phyloP scores from a whole-genome alignment of 2,797 vertebrate genomes.

The Brachymystax lenok region DNA sequence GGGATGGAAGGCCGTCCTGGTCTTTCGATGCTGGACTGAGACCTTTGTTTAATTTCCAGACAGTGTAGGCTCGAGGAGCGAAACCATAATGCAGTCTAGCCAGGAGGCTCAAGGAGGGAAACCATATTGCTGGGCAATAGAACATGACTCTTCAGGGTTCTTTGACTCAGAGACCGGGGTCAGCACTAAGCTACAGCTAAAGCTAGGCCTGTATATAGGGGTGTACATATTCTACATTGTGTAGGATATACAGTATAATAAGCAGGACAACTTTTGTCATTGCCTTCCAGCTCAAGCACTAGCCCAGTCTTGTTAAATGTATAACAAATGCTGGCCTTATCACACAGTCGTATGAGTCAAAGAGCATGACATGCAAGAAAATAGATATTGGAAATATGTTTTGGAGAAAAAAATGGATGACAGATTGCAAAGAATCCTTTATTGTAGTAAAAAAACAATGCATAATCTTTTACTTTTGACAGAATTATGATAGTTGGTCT shows the following conservation, averaged over 20 bases:
- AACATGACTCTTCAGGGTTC: constrained; percentile 45
- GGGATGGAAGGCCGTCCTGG: constrained; percentile 65
- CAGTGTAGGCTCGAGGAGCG: constrained; percentile 64
- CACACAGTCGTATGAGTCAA: background rate
- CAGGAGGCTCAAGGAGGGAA: constrained; percentile 59
- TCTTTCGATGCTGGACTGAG: constrained; percentile 63
- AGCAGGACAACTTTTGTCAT: background rate
- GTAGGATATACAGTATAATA: background rate
- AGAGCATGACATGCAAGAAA: background rate
- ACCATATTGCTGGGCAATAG: constrained; percentile 31
- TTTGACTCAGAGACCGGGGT: background rate
- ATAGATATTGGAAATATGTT: background rate
- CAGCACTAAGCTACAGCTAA: constrained; percentile 30
- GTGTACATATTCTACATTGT: constrained; percentile 4
- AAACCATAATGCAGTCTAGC: constrained; percentile 20
- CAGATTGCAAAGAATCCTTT: background rate
- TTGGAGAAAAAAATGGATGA: background rate
- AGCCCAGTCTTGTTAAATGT: background rate
- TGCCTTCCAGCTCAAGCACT: background rate
- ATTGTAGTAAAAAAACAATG: background rate
- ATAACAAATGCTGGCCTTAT: background rate
- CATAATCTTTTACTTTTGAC: background rate
- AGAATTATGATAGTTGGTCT: constrained; percentile 14
- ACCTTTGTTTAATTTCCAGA: constrained; percentile 80
- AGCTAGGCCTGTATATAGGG: constrained; percentile 28